Base-by-base conservation (phyloP, 2,888 invertebrate species). In the Cosmorhoe ocellata region DNA sequence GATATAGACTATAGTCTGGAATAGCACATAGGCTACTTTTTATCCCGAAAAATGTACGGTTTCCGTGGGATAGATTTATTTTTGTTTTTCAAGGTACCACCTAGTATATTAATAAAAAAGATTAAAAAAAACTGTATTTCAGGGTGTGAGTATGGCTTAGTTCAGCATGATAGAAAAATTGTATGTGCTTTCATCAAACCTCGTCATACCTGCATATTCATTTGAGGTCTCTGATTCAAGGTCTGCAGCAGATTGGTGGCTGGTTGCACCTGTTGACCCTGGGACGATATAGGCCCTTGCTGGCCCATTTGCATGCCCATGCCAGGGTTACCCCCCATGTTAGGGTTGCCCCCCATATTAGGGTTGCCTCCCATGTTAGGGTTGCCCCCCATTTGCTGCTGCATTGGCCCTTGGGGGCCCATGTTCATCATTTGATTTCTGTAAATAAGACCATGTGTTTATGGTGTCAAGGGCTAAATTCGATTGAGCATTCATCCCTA, bases 191-290 rank as follows among this genome's bases (percentile, higher is more conserved):
- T n/a, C n/a, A n/a, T n/a, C n/a, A n/a, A n/a, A n/a, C n/a, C n/a
- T n/a, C n/a, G n/a, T n/a, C n/a, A 7, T 27, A 53, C 53, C 48
- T 91, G 91, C 90, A 93, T 92, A 56, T 90, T 91, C 61, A 93
- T 88, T 41, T 91, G 90, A 26, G 76, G 93, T 12, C 94, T 88
- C 59, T 94, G 94, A 67, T 95, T 96, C 28, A 96, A 80, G 0
- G 94, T 94, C 80, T 96, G 96, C 2, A 96, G 84, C 18, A 96
- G 76, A 74, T 94, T 94, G 0, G 93, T 92, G 0, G 94, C 93
- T 0, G 93, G 86, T 56, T 91, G 91, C 0, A 84, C 80, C 67
- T 92, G 91, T 0, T 86, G 85, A 0, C 89, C 89, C 77, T 92
- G 91, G 0, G 90, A 91, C 6, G 54, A 54, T 12, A 87, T 86